phyloP scores from a whole-genome alignment of 2,888 invertebrate species.

The Kuschelorhynchus macadamiae region DNA sequence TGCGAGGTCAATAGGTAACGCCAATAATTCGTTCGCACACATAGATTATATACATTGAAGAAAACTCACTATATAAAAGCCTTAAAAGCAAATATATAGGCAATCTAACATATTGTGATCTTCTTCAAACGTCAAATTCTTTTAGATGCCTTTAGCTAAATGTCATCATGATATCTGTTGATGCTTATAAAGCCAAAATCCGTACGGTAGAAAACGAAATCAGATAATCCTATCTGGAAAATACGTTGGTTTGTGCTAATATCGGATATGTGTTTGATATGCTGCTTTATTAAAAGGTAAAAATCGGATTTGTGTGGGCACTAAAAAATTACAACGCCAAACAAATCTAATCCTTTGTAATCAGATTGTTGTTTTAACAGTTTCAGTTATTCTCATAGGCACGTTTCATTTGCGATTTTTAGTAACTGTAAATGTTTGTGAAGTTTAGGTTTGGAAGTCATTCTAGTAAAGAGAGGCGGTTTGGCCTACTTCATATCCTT shows the following conservation, averaged over 20 bases:
- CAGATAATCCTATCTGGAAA: background rate
- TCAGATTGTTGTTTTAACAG: too few relatives aligned
- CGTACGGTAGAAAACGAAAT: background rate
- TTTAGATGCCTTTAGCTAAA: constrained; percentile 2
- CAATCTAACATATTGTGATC: background rate
- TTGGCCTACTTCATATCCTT: too few relatives aligned
- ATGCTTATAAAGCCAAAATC: background rate
- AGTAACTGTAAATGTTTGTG: too few relatives aligned
- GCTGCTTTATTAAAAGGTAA: background rate
- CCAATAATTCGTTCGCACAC: too few relatives aligned
- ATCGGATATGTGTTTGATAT: background rate
- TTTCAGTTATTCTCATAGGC: too few relatives aligned
- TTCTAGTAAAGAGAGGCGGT: too few relatives aligned
- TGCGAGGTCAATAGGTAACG: too few relatives aligned
- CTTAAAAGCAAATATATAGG: constrained; percentile 5
- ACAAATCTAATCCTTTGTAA: background rate
- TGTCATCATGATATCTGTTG: constrained; percentile 8
- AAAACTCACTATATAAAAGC: constrained; percentile 9
- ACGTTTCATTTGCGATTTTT: too few relatives aligned
- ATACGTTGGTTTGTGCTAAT: background rate
- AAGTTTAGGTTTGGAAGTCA: too few relatives aligned
- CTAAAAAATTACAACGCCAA: background rate
- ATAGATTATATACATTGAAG: too few relatives aligned
- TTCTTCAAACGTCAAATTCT: constrained; percentile 5
- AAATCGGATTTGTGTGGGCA: background rate